Conservation (phyloP, 2,113 vertebrate species). For the Rissa tridactyla region DNA sequence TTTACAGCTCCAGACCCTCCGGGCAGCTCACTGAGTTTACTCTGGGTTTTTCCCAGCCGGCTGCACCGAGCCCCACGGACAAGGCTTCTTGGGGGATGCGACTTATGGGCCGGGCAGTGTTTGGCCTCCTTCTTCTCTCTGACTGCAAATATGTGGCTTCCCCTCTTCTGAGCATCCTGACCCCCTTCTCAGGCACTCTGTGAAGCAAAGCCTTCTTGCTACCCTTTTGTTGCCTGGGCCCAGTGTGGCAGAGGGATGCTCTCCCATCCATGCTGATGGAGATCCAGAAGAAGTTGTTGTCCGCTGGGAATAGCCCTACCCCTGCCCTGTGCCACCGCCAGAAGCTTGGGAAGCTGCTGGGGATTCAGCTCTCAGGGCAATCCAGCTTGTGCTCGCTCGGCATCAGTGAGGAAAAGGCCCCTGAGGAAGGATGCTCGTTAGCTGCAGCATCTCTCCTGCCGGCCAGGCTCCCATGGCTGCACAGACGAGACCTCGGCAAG, state of each 20-base stretch:
- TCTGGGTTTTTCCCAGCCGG: neutral
- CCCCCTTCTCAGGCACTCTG: neutral
- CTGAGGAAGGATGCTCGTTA: neutral
- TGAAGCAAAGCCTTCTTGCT: neutral
- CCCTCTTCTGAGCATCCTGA: neutral
- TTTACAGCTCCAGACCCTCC: conserved; percentile 22
- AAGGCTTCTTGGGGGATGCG: neutral
- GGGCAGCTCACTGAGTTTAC: neutral
- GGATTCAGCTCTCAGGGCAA: neutral
- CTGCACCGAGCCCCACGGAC: neutral
- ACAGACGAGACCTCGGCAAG: neutral
- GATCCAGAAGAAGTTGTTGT: neutral
- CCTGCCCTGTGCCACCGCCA: neutral
- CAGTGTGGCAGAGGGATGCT: neutral
- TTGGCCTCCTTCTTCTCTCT: neutral
- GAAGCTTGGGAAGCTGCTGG: neutral
- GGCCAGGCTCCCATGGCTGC: neutral
- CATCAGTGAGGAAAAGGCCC: neutral
- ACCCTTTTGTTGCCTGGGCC: neutral
- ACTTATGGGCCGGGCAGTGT: fast-evolving
- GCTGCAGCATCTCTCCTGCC: neutral
- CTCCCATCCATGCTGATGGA: neutral
- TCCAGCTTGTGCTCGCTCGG: fast-evolving
- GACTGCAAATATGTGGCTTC: neutral
- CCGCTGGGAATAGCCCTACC: neutral